Evolutionary conservation across 2,888 invertebrate genomes (phyloP).

Genomic region (Amblyteles armatorius): DNA sequence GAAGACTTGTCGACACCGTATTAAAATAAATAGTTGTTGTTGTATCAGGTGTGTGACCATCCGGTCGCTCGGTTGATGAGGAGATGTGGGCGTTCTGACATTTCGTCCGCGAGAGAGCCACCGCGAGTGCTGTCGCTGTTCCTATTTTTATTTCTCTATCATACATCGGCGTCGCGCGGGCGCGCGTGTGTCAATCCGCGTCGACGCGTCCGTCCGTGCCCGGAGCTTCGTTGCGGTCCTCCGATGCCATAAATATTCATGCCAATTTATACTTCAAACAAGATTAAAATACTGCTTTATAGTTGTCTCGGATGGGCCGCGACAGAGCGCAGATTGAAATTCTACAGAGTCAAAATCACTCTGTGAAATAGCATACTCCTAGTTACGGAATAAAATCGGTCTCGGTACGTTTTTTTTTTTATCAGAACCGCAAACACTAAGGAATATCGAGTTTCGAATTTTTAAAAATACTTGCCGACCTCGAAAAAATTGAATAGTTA

Average conservation of each 20-base stretch:
- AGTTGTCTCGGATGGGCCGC: neutral
- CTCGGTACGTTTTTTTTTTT: neutral
- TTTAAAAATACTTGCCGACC: no score
- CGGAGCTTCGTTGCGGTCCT: conserved; percentile 28
- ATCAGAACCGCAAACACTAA: neutral
- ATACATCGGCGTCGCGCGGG: conserved; percentile 68
- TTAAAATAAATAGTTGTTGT: conserved; percentile 54
- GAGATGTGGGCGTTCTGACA: conserved; percentile 65
- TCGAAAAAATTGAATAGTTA: no score
- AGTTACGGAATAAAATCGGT: neutral
- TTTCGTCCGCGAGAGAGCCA: conserved; percentile 59
- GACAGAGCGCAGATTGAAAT: neutral
- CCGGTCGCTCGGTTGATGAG: conserved; percentile 60
- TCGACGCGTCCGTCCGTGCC: conserved; percentile 43
- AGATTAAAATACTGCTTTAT: conserved; percentile 43
- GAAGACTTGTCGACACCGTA: neutral
- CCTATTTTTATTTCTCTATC: conserved; percentile 73
- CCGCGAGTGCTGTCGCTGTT: conserved; percentile 46
- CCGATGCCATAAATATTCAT: conserved; percentile 51
- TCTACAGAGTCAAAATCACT: neutral
- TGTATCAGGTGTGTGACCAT: conserved; percentile 70
- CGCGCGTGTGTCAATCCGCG: conserved; percentile 65
- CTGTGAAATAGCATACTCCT: neutral
- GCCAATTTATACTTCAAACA: conserved; percentile 58
- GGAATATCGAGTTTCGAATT: neutral